Evolutionary conservation across 2,797 vertebrate genomes (phyloP).

Genomic region (Urophycis tenuis): DNA sequence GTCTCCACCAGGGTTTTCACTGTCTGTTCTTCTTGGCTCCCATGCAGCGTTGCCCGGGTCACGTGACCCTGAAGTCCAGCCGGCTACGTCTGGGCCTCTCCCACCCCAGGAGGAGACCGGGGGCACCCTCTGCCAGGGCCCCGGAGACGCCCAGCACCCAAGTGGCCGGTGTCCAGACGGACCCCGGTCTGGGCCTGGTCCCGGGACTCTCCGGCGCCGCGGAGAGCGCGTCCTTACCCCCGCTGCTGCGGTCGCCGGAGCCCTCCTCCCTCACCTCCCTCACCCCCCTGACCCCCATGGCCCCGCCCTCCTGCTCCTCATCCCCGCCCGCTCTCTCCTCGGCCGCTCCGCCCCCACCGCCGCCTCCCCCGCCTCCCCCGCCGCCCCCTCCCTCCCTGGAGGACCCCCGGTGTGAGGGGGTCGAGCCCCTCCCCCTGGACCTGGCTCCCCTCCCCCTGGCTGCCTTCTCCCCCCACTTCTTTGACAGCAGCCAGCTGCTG

Average conservation of each 20-base stretch:
- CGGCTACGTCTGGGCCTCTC: constrained; percentile 74
- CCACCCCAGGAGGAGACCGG: constrained; percentile 69
- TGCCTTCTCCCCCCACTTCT: constrained; percentile 79
- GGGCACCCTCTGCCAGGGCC: background rate
- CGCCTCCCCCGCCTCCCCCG: constrained; percentile 56
- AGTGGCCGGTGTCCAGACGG: constrained; percentile 70
- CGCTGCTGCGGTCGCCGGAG: constrained; percentile 43
- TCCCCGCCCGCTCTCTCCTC: constrained; percentile 58
- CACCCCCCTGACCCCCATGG: constrained; percentile 25
- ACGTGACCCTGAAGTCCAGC: constrained; percentile 90
- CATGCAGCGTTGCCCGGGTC: constrained; percentile 84
- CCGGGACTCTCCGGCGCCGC: constrained; percentile 45
- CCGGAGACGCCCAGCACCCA: constrained; percentile 65
- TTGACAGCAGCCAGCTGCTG: constrained; percentile 91
- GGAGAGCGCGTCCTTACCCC: constrained; percentile 64
- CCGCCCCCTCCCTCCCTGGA: constrained; percentile 74
- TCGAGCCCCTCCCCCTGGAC: constrained; percentile 64
- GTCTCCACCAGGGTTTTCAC: background rate
- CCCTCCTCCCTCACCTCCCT: constrained; percentile 52
- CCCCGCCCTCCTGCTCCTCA: constrained; percentile 43
- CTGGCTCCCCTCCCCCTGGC: constrained; percentile 67
- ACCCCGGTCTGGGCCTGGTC: constrained; percentile 55
- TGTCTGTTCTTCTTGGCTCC: background rate
- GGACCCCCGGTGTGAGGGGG: constrained; percentile 49
- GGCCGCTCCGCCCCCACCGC: constrained; percentile 56